Evolutionary conservation across 2,113 vertebrate genomes (phyloP).

Genomic region (Himantopus leucocephalus): DNA sequence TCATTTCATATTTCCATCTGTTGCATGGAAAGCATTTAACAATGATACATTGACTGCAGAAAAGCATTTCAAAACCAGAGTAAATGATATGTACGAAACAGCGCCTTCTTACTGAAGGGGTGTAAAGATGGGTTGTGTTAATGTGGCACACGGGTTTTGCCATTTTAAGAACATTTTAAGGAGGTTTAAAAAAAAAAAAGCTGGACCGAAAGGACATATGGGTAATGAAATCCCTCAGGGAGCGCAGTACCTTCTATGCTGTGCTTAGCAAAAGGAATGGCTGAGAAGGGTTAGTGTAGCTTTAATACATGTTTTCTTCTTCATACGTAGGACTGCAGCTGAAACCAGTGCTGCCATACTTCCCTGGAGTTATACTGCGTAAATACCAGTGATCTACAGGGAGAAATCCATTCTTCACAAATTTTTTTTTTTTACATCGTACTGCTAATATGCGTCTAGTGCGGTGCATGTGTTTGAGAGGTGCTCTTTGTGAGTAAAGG

Average conservation of each 20-base stretch:
- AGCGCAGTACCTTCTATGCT: not conserved
- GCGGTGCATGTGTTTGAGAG: not conserved
- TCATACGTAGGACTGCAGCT: not conserved
- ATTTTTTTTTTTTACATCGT: rapidly evolving
- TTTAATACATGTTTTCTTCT: not conserved
- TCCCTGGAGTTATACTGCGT: not conserved
- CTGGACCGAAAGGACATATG: not conserved
- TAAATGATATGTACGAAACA: not conserved
- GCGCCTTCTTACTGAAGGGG: not conserved
- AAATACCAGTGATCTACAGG: not conserved
- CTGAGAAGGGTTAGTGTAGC: not conserved
- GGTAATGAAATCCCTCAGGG: not conserved
- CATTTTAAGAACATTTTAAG: not conserved
- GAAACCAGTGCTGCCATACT: not conserved
- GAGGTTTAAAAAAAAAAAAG: not conserved
- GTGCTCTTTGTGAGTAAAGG: not conserved
- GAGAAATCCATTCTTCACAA: not conserved
- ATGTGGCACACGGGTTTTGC: not conserved
- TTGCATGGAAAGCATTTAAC: not conserved
- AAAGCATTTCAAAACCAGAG: not conserved
- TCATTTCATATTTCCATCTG: constrained; percentile 57
- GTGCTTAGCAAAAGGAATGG: not conserved
- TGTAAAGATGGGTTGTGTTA: not conserved
- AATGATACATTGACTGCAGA: not conserved
- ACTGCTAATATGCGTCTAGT: not conserved